Conservation (phyloP, 2,113 vertebrate genomes). For the Malurus elegans region DNA sequence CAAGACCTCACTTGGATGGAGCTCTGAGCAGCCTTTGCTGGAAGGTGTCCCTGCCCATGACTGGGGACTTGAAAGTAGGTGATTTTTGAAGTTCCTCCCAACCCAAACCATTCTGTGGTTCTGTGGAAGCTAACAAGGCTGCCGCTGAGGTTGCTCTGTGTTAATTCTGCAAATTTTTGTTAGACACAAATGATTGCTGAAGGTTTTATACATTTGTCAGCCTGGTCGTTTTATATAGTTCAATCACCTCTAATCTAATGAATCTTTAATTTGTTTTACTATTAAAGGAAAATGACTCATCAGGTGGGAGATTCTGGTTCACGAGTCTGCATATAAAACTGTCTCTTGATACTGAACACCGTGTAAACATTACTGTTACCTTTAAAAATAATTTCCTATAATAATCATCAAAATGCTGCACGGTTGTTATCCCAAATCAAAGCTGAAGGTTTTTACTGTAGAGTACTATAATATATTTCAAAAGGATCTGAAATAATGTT, state of each 20-base stretch:
- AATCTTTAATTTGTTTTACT: conserved; percentile 43
- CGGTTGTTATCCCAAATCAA: neutral
- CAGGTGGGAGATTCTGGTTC: conserved; percentile 40
- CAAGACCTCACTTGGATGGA: neutral
- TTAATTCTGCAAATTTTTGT: conserved; percentile 1
- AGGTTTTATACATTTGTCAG: neutral
- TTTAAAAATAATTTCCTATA: conserved; percentile 10
- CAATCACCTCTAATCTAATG: conserved; percentile 19
- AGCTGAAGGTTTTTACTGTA: neutral
- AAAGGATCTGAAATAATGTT: neutral
- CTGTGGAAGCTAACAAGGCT: neutral
- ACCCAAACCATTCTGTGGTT: neutral
- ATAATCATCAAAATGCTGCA: neutral
- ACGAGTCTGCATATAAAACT: conserved; percentile 16
- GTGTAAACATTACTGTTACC: neutral
- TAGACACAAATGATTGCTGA: neutral
- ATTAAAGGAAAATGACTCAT: conserved; percentile 48
- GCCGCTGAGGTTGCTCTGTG: neutral
- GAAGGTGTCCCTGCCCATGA: neutral
- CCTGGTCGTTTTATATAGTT: neutral
- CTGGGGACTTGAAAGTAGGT: neutral
- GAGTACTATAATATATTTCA: neutral
- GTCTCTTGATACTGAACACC: neutral
- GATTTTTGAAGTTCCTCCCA: neutral
- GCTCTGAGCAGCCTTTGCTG: neutral